These are phyloP conservation scores for Microplitis deprimator DNA, from an alignment of 2,888 invertebrate genomes.

Conservation along the genomic window DNA sequence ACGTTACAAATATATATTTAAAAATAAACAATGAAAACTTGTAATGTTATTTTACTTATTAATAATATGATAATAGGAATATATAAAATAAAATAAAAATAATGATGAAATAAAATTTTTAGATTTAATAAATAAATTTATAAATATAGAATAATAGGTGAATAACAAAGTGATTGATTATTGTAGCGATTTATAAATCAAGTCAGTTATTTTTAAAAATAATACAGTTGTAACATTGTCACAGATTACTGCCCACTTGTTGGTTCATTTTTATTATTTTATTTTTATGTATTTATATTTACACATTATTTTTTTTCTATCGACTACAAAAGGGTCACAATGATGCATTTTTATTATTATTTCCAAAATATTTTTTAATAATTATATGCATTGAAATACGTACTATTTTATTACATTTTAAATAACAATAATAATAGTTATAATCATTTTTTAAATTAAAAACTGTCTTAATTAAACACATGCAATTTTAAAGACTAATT, in stretches of 20 bases:
- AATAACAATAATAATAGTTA: background rate
- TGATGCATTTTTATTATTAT: conserved; percentile 9
- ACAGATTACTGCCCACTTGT: conserved; percentile 64
- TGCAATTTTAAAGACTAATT: background rate
- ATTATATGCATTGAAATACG: too few species aligned
- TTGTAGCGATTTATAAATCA: conserved; percentile 45
- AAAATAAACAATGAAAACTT: conserved; percentile 63
- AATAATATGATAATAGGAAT: conserved; percentile 52
- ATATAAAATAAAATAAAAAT: conserved; percentile 63
- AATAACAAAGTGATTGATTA: conserved; percentile 69
- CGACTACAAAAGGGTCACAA: background rate
- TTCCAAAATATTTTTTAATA: background rate
- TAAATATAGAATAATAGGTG: conserved; percentile 70
- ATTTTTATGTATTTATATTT: background rate
- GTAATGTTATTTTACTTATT: conserved; percentile 65
- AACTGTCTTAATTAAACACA: background rate
- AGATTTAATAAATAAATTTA: conserved; percentile 55
- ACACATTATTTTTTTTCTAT: background rate
- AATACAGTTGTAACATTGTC: conserved; percentile 65
- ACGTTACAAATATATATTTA: conserved; percentile 49
- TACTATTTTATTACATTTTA: background rate
- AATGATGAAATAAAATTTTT: conserved; percentile 53
- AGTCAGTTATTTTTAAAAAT: conserved; percentile 54
- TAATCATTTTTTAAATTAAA: background rate
- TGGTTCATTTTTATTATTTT: conserved; percentile 56